phyloP scores from a whole-genome alignment of 1,140 invertebrate genomes.

The Trichomalopsis sarcophagae region DNA sequence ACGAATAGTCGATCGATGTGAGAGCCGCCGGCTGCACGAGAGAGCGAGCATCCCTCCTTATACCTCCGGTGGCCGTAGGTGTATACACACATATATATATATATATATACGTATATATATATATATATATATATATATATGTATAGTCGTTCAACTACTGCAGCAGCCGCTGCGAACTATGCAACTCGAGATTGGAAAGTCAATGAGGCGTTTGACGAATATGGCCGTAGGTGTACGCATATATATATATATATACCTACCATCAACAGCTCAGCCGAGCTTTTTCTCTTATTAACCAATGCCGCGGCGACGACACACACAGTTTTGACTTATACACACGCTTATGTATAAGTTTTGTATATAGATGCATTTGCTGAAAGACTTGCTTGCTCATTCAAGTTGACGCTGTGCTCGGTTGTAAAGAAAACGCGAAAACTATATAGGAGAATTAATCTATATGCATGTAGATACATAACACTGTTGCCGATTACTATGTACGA shows the following conservation, averaged over 20 bases:
- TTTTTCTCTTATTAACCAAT: too few species aligned
- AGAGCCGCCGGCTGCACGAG: constrained; percentile 6
- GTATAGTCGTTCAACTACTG: neutral
- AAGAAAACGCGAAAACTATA: neutral
- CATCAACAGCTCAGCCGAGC: too few species aligned
- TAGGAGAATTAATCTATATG: too few species aligned
- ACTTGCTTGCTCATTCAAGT: neutral
- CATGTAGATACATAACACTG: too few species aligned
- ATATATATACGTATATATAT: too few species aligned
- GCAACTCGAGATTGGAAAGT: constrained; percentile 16
- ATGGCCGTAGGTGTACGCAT: neutral
- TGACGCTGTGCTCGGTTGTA: neutral
- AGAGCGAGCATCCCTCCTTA: neutral
- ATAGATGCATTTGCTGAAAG: neutral
- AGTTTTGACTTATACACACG: neutral
- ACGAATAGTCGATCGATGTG: constrained; percentile 15
- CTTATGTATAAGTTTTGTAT: neutral
- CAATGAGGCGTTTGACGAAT: neutral
- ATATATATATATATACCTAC: neutral
- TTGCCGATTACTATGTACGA: too few species aligned
- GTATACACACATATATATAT: fast-evolving
- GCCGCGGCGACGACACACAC: neutral
- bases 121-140: too few species aligned
- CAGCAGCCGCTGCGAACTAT: neutral
- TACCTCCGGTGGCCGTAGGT: too few species aligned